phyloP scores from a whole-genome alignment of 2,888 invertebrate genomes.

The Dicroscelio sp. region DNA sequence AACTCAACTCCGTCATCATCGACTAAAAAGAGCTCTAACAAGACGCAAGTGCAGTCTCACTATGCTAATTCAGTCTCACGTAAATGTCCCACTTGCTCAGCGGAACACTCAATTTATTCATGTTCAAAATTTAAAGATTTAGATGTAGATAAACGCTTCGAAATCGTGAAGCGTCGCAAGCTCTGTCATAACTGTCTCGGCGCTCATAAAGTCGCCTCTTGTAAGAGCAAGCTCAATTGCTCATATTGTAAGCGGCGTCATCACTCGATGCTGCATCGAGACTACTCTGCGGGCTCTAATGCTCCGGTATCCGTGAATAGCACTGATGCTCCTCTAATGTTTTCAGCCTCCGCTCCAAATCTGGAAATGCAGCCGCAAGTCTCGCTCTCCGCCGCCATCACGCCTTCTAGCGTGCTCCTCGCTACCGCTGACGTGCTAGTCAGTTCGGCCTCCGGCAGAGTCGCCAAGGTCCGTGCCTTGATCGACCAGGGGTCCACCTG shows the following conservation, averaged over 20 bases:
- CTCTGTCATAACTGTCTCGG: conserved; percentile 32
- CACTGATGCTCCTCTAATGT: too few relatives aligned
- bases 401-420: background rate
- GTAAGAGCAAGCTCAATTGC: background rate
- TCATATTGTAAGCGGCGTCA: background rate
- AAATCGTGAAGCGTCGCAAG: background rate
- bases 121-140: conserved; percentile 9
- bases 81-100: background rate
- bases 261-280: background rate
- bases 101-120: background rate
- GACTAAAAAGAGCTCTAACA: background rate
- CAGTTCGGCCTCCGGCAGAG: background rate
- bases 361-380: too few relatives aligned
- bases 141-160: background rate
- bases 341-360: too few relatives aligned
- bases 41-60: background rate
- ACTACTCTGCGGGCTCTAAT: too few relatives aligned
- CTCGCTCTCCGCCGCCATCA: background rate
- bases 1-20: too few relatives aligned
- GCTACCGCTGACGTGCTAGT: conserved; percentile 74
- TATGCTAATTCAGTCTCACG: background rate
- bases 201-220: background rate
- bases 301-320: too few relatives aligned
- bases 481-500: conserved; percentile 26
- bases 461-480: background rate